Base-by-base conservation (phyloP, 2,888 invertebrate species). In the Calliphora vomitoria region DNA sequence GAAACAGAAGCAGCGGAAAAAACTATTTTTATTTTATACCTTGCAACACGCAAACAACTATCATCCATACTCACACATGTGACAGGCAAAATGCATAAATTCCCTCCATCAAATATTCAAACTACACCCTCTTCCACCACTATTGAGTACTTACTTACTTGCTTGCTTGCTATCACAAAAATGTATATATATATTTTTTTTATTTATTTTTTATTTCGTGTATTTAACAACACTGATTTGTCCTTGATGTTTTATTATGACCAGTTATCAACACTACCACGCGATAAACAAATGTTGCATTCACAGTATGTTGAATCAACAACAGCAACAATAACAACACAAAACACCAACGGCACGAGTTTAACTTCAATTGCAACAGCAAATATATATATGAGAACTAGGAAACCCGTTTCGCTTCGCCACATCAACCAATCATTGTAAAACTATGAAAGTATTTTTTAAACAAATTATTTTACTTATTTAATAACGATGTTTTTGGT, bases 31-130 rank as follows among this genome's bases (percentile, higher is more conserved):
- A 58, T 74, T 82, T 82, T 75, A 66, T 66, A 38, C 11, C 82
- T 69, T 58, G 31, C 68, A 76, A 60, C 82, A 82, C 82, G 82
- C 82, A 82, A n/a, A n/a, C n/a, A 82, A 76, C 82, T 82, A 50
- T 82, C 38, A 38, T 78, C 55, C 66, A n/a, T 64, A 78, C 15
- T 53, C 50, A 71, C 53, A 78, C 35, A 66, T 50, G 53, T 38
- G 8, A 55, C 25, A 31, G 38, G 53, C 66, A 66, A 53, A 66
- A 78, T 55, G 68, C 68, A 53, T 53, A 8, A 53, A 55, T 8
- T 55, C 55, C 0, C 20, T 20, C 20, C 20, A 4, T 50, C 25
- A n/a, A n/a, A n/a, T n/a, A n/a, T n/a, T n/a, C n/a, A n/a, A n/a
- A n/a, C n/a, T n/a, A n/a, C n/a, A n/a, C n/a, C n/a, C n/a, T n/a